Evolutionary conservation across 2,888 invertebrate species (phyloP).

Genomic region (Resseliella maxima): DNA sequence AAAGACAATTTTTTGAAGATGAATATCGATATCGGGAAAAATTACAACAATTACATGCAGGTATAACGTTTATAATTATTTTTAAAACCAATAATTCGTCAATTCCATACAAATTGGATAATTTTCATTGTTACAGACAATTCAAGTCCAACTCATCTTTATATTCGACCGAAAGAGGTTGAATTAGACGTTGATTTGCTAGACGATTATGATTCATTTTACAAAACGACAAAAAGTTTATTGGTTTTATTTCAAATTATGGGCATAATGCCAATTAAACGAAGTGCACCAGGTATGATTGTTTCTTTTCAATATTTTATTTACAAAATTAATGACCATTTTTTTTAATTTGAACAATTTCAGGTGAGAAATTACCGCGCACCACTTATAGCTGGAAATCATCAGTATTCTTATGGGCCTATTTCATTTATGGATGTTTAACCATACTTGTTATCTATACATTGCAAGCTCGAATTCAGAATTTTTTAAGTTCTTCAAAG

Average conservation of each 20-base stretch:
- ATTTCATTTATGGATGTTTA: slow-evolving; percentile 73
- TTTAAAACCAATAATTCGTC: neutral
- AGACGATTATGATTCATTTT: slow-evolving; percentile 77
- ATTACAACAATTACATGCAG: slow-evolving; percentile 60
- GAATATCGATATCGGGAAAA: slow-evolving; percentile 65
- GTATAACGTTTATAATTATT: neutral
- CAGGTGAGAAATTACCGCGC: slow-evolving; percentile 68
- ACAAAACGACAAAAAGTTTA: slow-evolving; percentile 77
- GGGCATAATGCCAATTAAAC: slow-evolving; percentile 68
- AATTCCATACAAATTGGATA: neutral
- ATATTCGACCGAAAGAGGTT: slow-evolving; percentile 68
- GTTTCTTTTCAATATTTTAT: neutral
- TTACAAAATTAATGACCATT: neutral
- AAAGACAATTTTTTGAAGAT: slow-evolving; percentile 66
- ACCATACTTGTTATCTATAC: slow-evolving; percentile 71
- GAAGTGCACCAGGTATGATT: slow-evolving; percentile 70
- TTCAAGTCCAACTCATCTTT: slow-evolving; percentile 62
- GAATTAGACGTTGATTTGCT: slow-evolving; percentile 71
- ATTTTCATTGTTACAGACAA: neutral
- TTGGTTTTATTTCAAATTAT: slow-evolving; percentile 79
- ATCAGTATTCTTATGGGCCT: slow-evolving; percentile 75
- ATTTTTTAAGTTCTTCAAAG: slow-evolving; percentile 73
- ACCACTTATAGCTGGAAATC: slow-evolving; percentile 76
- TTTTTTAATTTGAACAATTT: slow-evolving; percentile 60
- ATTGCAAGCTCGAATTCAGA: slow-evolving; percentile 70